Base-by-base conservation (phyloP, 2,797 vertebrate genomes). In the Microhierax caerulescens region DNA sequence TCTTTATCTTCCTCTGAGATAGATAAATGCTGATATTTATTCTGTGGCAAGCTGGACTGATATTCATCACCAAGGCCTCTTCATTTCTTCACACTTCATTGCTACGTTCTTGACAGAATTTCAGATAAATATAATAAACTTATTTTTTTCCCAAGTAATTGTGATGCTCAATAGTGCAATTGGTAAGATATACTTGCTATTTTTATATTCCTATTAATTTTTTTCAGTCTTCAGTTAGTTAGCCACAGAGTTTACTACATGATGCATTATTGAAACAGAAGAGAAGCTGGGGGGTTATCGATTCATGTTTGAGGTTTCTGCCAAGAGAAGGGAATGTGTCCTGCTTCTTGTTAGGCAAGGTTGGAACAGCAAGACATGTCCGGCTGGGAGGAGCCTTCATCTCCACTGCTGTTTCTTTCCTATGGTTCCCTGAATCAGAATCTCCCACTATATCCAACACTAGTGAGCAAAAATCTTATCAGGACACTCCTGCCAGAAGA, bases 111-210 rank as follows among this genome's bases (percentile, higher is more conserved):
- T 68, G 93, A 95, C 77, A 96, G 80, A 78, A 77, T 61, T 94
- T 95, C 93, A 95, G 92, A 96, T 91, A 95, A 93, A 95, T 67
- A 36, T 57, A 95, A 96, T 72, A 91, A 97, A 93, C 74, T 48
- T 73, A 79, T 84, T 48, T 20, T 64, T 77, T 19, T 18, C 41
- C 41, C 41, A 43, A 43, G 85, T 88, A 86, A 94, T 68, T 77
- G 53, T 73, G 69, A 86, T 8, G 19, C 63, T 85, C 67, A 78
- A 2, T 54, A 84, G 73, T 32, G n/a, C 45, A 19, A 73, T 30
- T 72, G 57, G 72, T 61, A 63, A 88, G 77, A 72, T 69, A 82
- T 51, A 85, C 69, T 45, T 61, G 48, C 79, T 81, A 28, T 70
- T 92, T 95, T 94, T 88, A 91, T 56, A 51, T 73, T 90, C 82